Base-by-base conservation (phyloP, 2,888 invertebrate genomes). In the Brachyptera putata region DNA sequence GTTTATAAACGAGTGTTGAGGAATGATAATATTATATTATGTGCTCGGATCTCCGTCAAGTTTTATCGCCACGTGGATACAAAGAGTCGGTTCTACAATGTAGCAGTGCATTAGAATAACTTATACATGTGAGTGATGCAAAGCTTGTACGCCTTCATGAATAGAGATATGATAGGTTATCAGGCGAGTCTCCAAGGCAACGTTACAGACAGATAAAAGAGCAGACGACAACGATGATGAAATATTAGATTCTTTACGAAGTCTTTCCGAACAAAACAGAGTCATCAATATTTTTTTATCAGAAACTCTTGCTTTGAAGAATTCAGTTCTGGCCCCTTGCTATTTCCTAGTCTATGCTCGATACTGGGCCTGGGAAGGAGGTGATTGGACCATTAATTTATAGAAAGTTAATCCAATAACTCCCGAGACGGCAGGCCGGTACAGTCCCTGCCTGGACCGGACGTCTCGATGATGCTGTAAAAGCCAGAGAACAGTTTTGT, bases 341-440 rank as follows among this genome's bases (percentile, higher is more conserved):
- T 53, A 53, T 53, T 34, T 30, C 7, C 26, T 11, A 50, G 49
- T 50, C 49, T 24, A 24, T 46, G 24, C 11, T 24, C 13, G 37
- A 37, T 3, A 14, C 3, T 13, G 37, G 34, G 7, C 13, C 21
- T 30, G 55, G 56, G 37, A 56, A 26, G 56, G 48, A 36, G 22
- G 49, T 56, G 60, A 60, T 60, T 60, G 60, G 60, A n/a, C 60
- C 60, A 56, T 60, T 60, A 60, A 60, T 60, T 56, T 60, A 60
- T 60, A 25, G 60, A 37, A 13, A 30, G 49, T 39, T 60, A 49
- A 60, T 46, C 56, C 36, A 11, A 56, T 46, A 48, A 39, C 39
- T 55, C 30, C 48, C 25, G 48, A 49, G 30, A 25, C 24, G 16
- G 46, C 22, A 30, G n/a, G n/a, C 11, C 5, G 7, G 30, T 30